Base-by-base conservation (phyloP, 2,888 invertebrate species). In the Atherix ibis region DNA sequence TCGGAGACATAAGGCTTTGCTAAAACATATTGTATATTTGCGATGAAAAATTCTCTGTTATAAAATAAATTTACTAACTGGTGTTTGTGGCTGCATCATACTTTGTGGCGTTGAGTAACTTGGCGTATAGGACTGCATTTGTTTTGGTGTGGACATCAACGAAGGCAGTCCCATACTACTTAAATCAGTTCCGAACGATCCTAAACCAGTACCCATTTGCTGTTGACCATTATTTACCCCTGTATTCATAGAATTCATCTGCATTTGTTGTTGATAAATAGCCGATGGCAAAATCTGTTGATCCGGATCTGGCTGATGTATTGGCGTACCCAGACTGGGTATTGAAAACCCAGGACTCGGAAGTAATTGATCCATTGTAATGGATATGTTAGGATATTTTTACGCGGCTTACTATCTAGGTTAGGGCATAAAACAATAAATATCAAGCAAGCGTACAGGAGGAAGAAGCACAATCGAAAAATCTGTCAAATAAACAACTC, bases 281-380 rank as follows among this genome's bases (percentile, higher is more conserved):
- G 84, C 82, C 68, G 81, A 81, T 31, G 85, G 82, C 32, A 87
- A 67, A 48, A 88, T 88, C 56, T 83, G 79, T 56, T 88, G 87
- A 57, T 89, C 89, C 53, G 88, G 85, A 54, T 88, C 87, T 14
- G 84, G 83, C 50, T 87, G 87, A 65, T 88, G 87, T 12, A 87
- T 57, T 3, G 89, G 88, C 5, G 88, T 89, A 35, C 83, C 87
- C 55, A 89, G 84, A 50, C 85, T 87, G 42, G 87, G 87, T 58
- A 88, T 85, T 48, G 82, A 83, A 51, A 77, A 80, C 42, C 82
- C 84, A 14, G 88, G 88, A 63, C 87, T 88, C 18, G 82, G 80
- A 40, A 88, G 65, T 84, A 88, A 85, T 62, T 84, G 81, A 72
- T 88, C 87, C 85, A 87, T 87, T 46, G 62, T 67, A 22, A 22